Evolutionary conservation across 1,140 invertebrate genomes (phyloP).

Genomic region (Zaprionus inermis): DNA sequence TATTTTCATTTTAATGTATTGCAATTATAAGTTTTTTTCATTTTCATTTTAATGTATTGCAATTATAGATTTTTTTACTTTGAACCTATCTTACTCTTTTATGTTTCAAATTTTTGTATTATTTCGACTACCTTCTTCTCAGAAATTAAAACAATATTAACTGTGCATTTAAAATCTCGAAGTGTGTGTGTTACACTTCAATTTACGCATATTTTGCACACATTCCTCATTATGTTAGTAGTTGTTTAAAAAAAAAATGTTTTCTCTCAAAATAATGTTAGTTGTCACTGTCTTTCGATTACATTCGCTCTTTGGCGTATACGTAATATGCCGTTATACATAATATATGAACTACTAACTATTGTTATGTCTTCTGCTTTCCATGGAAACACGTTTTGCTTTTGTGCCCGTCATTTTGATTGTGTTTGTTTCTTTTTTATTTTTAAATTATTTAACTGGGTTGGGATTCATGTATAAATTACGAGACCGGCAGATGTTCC

Average conservation of each 20-base stretch:
- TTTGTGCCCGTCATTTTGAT: background rate
- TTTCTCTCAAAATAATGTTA: constrained; percentile 3
- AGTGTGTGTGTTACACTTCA: background rate
- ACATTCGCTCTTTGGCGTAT: constrained; percentile 7
- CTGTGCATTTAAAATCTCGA: background rate
- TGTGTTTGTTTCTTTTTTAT: constrained; percentile 10
- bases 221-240: background rate
- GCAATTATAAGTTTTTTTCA: too few relatives aligned
- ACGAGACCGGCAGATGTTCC: constrained; percentile 34
- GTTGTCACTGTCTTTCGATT: constrained; percentile 9
- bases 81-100: too few relatives aligned
- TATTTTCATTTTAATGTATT: too few relatives aligned
- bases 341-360: background rate
- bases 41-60: too few relatives aligned
- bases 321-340: constrained; percentile 38
- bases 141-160: too few relatives aligned
- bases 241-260: background rate
- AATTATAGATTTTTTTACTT: too few relatives aligned
- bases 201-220: background rate
- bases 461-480: constrained; percentile 46
- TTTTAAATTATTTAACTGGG: constrained; percentile 39
- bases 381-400: constrained; percentile 35
- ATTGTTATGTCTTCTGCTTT: constrained; percentile 28
- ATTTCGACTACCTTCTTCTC: too few relatives aligned
- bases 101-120: too few relatives aligned